phyloP scores from a whole-genome alignment of 2,888 invertebrate genomes.

The Graphium colonna region DNA sequence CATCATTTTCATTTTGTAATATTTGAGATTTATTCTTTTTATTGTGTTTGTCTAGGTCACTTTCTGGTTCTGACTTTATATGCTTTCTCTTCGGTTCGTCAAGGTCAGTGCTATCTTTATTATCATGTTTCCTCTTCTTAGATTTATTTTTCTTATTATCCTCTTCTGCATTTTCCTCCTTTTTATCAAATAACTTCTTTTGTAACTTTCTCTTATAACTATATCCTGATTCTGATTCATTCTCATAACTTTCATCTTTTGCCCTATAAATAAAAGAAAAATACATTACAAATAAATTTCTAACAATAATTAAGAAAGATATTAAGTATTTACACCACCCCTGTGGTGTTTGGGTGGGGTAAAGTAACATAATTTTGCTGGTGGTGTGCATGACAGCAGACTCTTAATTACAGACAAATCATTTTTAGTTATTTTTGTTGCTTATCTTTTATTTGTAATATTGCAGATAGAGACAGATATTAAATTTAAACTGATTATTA shows the following conservation, averaged over 20 bases:
- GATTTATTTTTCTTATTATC: slow-evolving; percentile 25
- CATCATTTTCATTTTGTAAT: slow-evolving; percentile 31
- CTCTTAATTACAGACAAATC: too few relatives aligned
- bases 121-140: slow-evolving; percentile 30
- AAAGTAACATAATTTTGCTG: too few relatives aligned
- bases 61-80: slow-evolving; percentile 46
- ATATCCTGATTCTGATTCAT: slow-evolving; percentile 28
- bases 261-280: slow-evolving; percentile 15
- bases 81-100: slow-evolving; percentile 31
- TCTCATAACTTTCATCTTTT: slow-evolving; percentile 17
- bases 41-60: slow-evolving; percentile 39
- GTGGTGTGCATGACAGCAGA: too few relatives aligned
- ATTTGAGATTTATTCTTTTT: slow-evolving; percentile 31
- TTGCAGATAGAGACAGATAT: too few relatives aligned
- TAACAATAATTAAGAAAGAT: too few relatives aligned
- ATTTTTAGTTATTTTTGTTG: too few relatives aligned
- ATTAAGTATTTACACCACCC: too few relatives aligned
- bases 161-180: slow-evolving; percentile 21
- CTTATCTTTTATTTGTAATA: too few relatives aligned
- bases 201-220: slow-evolving; percentile 33
- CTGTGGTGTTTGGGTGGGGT: too few relatives aligned
- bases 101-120: slow-evolving; percentile 6
- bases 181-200: slow-evolving; percentile 26
- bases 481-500: too few relatives aligned
- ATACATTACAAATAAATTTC: not conserved